A percentile compares a stretch with the other conserved stretches of the same genome.
Conservation (phyloP, 2,888 invertebrate genomes). For the Stenodera caucasica region DNA sequence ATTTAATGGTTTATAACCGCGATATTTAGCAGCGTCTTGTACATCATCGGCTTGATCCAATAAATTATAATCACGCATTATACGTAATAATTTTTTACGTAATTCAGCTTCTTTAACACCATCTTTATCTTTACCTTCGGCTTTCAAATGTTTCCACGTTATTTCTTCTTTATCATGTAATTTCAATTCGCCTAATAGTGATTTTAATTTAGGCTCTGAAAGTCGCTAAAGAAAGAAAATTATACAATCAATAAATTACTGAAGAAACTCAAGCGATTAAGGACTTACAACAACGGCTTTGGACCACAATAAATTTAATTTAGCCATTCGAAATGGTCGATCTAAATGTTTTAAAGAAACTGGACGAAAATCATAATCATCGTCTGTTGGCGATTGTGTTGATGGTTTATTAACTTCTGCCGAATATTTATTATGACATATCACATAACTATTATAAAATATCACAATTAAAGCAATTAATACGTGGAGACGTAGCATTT, state of each 20-base stretch:
- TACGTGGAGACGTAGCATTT: background rate
- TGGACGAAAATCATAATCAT: slow-evolving; percentile 46
- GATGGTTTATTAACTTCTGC: slow-evolving; percentile 60
- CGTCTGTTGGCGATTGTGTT: slow-evolving; percentile 49
- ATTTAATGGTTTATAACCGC: slow-evolving; percentile 59
- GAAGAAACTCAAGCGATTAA: background rate
- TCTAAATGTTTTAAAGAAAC: slow-evolving; percentile 69
- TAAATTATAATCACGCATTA: slow-evolving; percentile 80
- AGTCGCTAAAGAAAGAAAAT: slow-evolving; percentile 64
- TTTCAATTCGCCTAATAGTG: slow-evolving; percentile 84
- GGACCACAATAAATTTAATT: slow-evolving; percentile 85
- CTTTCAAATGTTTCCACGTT: slow-evolving; percentile 76
- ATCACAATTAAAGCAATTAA: background rate
- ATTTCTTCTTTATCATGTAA: slow-evolving; percentile 93
- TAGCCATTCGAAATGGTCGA: slow-evolving; percentile 87
- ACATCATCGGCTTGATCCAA: slow-evolving; percentile 78
- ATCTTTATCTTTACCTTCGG: slow-evolving; percentile 84
- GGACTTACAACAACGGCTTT: slow-evolving; percentile 83
- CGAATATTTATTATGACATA: slow-evolving; percentile 65
- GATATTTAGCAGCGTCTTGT: slow-evolving; percentile 61
- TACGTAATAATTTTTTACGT: slow-evolving; percentile 75
- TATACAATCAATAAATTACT: background rate
- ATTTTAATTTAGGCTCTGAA: slow-evolving; percentile 81
- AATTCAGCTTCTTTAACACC: slow-evolving; percentile 81
- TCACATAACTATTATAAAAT: background rate